Conservation (phyloP, 2,888 invertebrate genomes). For the Lasioglossum figueresi region DNA sequence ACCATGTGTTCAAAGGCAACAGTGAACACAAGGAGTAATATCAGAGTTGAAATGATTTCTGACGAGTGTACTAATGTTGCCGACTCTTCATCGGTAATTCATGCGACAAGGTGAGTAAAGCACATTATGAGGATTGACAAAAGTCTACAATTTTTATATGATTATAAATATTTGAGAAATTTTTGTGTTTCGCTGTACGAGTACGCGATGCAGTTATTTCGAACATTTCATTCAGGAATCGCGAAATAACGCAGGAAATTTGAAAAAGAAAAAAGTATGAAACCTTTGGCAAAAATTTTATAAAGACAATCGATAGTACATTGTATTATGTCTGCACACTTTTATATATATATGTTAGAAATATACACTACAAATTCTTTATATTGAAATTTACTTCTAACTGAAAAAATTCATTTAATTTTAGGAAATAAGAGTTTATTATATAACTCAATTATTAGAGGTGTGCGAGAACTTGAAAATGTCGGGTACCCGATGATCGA, state of each 20-base stretch:
- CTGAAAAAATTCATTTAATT: constrained; percentile 19
- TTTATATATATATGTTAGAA: neutral
- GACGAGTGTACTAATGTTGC: constrained; percentile 59
- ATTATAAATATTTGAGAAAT: constrained; percentile 7
- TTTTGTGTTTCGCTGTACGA: neutral
- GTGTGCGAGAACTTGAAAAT: neutral
- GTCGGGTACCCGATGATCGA: too few species aligned
- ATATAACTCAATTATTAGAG: neutral
- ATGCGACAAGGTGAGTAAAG: constrained; percentile 66
- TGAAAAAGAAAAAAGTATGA: constrained; percentile 1
- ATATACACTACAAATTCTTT: neutral
- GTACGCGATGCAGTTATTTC: constrained; percentile 4
- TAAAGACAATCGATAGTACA: neutral
- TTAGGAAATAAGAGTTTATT: constrained; percentile 21
- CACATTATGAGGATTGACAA: constrained; percentile 30
- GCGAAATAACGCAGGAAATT: neutral
- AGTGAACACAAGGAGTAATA: constrained; percentile 41
- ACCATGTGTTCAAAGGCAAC: constrained; percentile 50
- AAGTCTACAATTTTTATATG: constrained; percentile 10
- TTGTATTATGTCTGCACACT: neutral
- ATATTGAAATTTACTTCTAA: neutral
- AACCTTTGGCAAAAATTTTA: constrained; percentile 2
- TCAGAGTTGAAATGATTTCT: constrained; percentile 49
- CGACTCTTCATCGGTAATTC: constrained; percentile 58
- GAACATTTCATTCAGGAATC: neutral